phyloP scores from a whole-genome alignment of 1,140 invertebrate genomes.

The Temnothorax longispinosus region DNA sequence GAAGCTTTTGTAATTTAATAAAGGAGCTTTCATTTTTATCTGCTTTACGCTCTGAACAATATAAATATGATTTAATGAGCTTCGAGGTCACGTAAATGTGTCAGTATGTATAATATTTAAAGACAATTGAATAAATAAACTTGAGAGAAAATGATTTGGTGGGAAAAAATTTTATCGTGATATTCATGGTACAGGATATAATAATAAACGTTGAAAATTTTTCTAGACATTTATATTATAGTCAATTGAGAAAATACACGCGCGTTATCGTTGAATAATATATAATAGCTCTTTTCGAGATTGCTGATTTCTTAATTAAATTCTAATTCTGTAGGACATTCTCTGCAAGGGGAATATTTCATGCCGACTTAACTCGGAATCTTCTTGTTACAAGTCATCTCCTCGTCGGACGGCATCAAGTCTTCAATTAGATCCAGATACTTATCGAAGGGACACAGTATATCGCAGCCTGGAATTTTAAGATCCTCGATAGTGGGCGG shows the following conservation, averaged over 20 bases:
- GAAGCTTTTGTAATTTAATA: too few species aligned
- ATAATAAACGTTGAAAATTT: too few species aligned
- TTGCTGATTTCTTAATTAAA: too few species aligned
- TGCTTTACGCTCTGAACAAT: neutral
- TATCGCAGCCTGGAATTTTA: constrained; percentile 87
- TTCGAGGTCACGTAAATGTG: neutral
- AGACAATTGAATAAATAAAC: constrained; percentile 26
- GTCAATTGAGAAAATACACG: too few species aligned
- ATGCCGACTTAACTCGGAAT: neutral
- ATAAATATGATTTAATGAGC: neutral
- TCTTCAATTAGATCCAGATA: constrained; percentile 63
- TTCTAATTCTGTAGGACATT: too few species aligned
- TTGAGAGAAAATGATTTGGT: neutral
- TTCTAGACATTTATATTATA: too few species aligned
- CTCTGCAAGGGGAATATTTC: too few species aligned
- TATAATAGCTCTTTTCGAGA: too few species aligned
- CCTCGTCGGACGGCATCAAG: constrained; percentile 66
- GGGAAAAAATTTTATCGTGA: neutral
- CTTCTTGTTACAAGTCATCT: constrained; percentile 70
- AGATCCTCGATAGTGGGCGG: constrained; percentile 83
- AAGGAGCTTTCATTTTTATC: neutral
- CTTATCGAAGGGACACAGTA: constrained; percentile 86
- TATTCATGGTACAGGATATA: neutral
- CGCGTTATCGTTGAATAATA: too few species aligned
- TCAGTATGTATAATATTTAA: constrained; percentile 2